Percentiles rank a stretch among this genome's conserved stretches.
Evolutionary conservation across 2,888 invertebrate genomes (phyloP).

Genomic region (Brachypalpus laphriformis): DNA sequence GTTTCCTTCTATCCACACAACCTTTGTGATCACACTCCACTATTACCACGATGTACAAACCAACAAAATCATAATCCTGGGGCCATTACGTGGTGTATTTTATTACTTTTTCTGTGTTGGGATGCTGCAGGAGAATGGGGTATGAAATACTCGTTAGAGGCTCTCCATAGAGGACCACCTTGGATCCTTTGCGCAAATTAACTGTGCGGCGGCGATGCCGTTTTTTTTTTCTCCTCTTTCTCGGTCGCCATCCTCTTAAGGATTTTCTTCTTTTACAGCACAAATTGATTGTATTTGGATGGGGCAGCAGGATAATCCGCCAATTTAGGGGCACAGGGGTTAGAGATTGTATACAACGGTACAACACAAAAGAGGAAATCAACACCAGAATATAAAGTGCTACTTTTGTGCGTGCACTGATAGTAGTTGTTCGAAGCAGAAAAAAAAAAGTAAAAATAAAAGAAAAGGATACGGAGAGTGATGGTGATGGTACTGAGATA

Average conservation of each 20-base stretch:
- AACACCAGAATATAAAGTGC: slow-evolving; percentile 59
- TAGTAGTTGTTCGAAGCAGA: slow-evolving; percentile 7
- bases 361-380: slow-evolving; percentile 44
- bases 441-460: not conserved
- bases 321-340: slow-evolving; percentile 28
- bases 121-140: not conserved
- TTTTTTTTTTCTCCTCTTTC: not conserved
- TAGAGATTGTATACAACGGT: slow-evolving; percentile 12
- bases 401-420: slow-evolving; percentile 47
- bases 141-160: slow-evolving; percentile 27
- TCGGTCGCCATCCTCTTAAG: slow-evolving; percentile 9
- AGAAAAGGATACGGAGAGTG: not conserved
- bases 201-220: slow-evolving; percentile 1
- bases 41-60: slow-evolving; percentile 22
- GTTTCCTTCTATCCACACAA: slow-evolving; percentile 10
- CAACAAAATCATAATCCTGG: slow-evolving; percentile 43
- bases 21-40: slow-evolving; percentile 19
- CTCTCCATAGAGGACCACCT: slow-evolving; percentile 34
- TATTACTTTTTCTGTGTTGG: not conserved
- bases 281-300: slow-evolving; percentile 49
- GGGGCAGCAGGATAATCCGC: slow-evolving; percentile 42
- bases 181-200: slow-evolving; percentile 44
- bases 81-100: slow-evolving; percentile 45
- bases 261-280: slow-evolving; percentile 24
- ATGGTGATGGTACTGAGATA: not conserved